phyloP scores from a whole-genome alignment of 2,888 invertebrate species.

The Cheilosia scutellata region DNA sequence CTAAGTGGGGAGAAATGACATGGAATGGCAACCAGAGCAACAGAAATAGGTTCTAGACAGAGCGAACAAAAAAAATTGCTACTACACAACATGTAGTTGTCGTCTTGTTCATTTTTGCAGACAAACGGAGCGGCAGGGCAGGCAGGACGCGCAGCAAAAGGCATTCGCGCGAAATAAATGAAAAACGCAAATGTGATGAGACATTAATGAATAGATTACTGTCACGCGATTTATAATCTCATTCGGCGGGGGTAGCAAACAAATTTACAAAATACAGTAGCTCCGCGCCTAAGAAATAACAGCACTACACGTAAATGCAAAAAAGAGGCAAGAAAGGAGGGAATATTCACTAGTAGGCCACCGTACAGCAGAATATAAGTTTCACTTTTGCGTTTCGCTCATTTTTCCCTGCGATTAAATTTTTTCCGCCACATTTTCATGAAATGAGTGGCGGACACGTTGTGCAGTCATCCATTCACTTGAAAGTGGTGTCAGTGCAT shows the following conservation, averaged over 20 bases:
- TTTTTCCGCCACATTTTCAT: constrained; percentile 18
- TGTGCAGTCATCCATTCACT: constrained; percentile 58
- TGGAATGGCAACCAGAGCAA: constrained; percentile 20
- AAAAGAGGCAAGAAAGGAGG: constrained; percentile 1
- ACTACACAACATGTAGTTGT: constrained; percentile 23
- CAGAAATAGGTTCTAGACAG: constrained; percentile 8
- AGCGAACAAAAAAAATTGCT: constrained; percentile 21
- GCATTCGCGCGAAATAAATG: constrained; percentile 65
- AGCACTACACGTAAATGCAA: constrained; percentile 39
- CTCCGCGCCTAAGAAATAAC: constrained; percentile 27
- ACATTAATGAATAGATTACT: constrained; percentile 78
- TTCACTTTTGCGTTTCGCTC: constrained; percentile 50
- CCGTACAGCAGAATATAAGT: constrained; percentile 24
- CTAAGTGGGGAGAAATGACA: constrained; percentile 16
- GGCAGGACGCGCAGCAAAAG: constrained; percentile 10
- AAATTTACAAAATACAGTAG: constrained; percentile 37
- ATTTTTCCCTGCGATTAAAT: constrained; percentile 42
- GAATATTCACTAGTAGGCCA: background rate
- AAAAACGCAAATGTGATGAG: constrained; percentile 77
- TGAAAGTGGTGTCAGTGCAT: constrained; percentile 67
- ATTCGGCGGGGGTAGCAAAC: constrained; percentile 30
- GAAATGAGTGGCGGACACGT: constrained; percentile 45
- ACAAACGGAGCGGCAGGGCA: background rate
- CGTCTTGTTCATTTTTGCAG: background rate
- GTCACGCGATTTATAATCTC: constrained; percentile 77